phyloP scores from a whole-genome alignment of 2,797 vertebrate genomes.

The Parauchenoglanis ngamensis region DNA sequence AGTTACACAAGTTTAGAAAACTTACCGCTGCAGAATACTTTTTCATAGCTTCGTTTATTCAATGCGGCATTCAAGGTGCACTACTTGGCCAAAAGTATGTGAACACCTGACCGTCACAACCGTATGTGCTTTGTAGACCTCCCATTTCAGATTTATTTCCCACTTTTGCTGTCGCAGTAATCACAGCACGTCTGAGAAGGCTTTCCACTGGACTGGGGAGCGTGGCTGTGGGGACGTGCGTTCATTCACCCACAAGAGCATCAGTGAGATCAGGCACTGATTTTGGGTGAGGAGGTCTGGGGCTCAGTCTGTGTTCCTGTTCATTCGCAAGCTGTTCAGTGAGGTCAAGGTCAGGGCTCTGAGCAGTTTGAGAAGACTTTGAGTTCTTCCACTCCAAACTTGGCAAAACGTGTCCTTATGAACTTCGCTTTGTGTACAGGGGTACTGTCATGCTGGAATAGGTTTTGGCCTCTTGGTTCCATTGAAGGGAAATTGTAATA shows the following conservation, averaged over 20 bases:
- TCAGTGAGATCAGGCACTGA: background rate
- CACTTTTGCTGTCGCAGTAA: background rate
- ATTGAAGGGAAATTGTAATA: background rate
- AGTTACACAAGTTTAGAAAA: background rate
- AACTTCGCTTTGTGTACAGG: background rate
- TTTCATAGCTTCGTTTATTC: background rate
- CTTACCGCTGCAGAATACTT: background rate
- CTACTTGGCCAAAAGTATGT: background rate
- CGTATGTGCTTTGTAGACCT: background rate
- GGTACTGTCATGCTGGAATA: background rate
- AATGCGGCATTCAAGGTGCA: too few species aligned
- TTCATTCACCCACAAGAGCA: background rate
- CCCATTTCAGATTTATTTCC: background rate
- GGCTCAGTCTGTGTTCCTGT: background rate
- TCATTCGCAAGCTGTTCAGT: background rate
- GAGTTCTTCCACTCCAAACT: background rate
- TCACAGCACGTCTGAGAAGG: background rate
- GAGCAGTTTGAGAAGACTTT: too few species aligned
- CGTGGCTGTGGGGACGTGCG: background rate
- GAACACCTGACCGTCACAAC: background rate
- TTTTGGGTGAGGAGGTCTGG: background rate
- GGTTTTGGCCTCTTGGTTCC: background rate
- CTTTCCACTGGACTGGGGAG: background rate
- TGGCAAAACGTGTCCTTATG: background rate
- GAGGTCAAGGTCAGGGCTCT: background rate